Evolutionary conservation across 2,888 invertebrate genomes (phyloP).

Genomic region (Masnerella sp.): DNA sequence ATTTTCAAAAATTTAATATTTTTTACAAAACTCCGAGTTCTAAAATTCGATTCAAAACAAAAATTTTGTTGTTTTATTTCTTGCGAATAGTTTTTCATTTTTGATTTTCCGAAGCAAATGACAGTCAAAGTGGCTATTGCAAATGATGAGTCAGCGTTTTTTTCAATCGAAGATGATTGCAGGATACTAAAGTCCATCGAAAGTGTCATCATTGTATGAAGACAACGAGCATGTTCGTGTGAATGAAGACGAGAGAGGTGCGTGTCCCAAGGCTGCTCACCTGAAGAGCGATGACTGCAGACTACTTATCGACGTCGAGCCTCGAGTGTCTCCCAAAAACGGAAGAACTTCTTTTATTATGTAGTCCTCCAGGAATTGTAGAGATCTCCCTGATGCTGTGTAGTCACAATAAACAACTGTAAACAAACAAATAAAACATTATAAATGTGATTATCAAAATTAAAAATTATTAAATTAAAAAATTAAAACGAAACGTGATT

Average conservation of each 20-base stretch:
- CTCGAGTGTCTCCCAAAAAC: conserved; percentile 89
- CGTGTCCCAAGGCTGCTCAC: conserved; percentile 77
- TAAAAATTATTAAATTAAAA: neutral
- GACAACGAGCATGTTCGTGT: conserved; percentile 5
- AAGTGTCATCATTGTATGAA: conserved; percentile 17
- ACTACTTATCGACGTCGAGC: conserved; percentile 90
- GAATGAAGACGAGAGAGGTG: conserved; percentile 6
- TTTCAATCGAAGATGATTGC: conserved; percentile 1
- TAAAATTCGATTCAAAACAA: no score
- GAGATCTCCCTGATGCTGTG: conserved; percentile 89
- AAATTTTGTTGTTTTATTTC: no score
- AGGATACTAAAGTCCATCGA: conserved; percentile 18
- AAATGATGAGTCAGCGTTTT: conserved; percentile 21
- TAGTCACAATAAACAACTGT: conserved; percentile 93
- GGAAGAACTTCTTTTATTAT: conserved; percentile 88
- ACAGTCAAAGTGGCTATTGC: neutral
- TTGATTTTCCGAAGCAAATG: no score
- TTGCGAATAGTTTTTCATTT: no score
- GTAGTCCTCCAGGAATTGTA: conserved; percentile 92
- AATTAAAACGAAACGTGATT: neutral
- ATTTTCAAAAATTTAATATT: no score
- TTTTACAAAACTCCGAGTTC: no score
- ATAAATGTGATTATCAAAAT: neutral
- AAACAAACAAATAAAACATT: conserved; percentile 72
- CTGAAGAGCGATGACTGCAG: conserved; percentile 92